Base-by-base conservation (phyloP, 1,140 invertebrate species). In the Pemphigus obesinymphae region DNA sequence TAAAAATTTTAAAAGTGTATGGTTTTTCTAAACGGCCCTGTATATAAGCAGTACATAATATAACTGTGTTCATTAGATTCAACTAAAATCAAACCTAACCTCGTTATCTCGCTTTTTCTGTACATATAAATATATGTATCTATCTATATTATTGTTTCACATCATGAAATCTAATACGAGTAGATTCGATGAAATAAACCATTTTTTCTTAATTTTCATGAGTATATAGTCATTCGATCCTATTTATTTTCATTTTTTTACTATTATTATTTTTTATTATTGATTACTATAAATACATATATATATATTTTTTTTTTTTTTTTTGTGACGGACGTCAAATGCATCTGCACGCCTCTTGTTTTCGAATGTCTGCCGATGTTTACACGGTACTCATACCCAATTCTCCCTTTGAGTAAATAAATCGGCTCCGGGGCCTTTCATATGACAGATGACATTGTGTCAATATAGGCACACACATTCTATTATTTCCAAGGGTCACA, bases 311-410 rank as follows among this genome's bases (percentile, higher is more conserved):
- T 11, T 11, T 11, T 45, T 45, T 45, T 11, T 45, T 11, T 1
- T 73, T 50, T 48, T 76, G 78, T 66, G 61, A 83, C 73, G 73
- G 15, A 81, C 73, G 45, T 63, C 73, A 82, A 50, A 82, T 80
- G 55, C 76, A 80, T 80, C 76, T 80, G 76, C 76, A 63, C 55
- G 76, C 53, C 76, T 80, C 76, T 80, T 80, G 55, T 80, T 63
- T 80, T 80, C 37, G 55, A 80, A 80, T 80, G 76, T 58, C 76
- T 58, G 76, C 55, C 55, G 76, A 80, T 80, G 76, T 80, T 80
- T 80, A 80, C 76, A 80, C 55, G 76, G 76, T 80, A 80, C 76
- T 80, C 76, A 80, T 80, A 63, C 76, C 76, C 55, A 45, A 80
- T 80, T 58, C 53, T 48, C 76, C 76, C 76, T 80, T 80, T 63